A percentile compares a stretch with the other conserved stretches of the same genome.
Conservation (phyloP, 37 sponge, comb jelly and placozoan genomes). For the Aplysina aerophoba region DNA sequence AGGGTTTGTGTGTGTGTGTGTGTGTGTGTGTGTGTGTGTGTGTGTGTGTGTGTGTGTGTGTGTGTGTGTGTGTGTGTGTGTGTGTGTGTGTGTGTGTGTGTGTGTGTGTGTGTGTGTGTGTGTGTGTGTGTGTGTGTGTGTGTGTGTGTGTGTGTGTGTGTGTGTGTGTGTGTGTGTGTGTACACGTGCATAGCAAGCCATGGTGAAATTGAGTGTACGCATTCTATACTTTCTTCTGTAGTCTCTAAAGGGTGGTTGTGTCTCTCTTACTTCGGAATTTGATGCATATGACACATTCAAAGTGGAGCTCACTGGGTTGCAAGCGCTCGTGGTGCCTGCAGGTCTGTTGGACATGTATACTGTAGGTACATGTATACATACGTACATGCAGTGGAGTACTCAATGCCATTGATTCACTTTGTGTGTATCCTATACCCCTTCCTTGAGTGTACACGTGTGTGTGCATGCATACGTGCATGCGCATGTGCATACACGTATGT, state of each 20-base stretch:
- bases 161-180: slow-evolving; percentile 21
- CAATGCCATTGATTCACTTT: no score
- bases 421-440: background rate
- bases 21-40: background rate
- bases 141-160: background rate
- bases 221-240: background rate
- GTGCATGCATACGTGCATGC: background rate
- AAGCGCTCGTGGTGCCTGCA: slow-evolving; percentile 68
- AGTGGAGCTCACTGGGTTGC: slow-evolving; percentile 62
- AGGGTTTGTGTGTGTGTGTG: slow-evolving; percentile 10
- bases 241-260: background rate
- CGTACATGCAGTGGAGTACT: background rate
- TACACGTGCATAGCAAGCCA: background rate
- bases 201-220: background rate
- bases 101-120: slow-evolving; percentile 3
- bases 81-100: background rate
- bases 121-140: background rate
- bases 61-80: no score
- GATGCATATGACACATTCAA: slow-evolving; percentile 63
- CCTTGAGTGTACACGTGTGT: no score
- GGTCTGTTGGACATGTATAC: slow-evolving; percentile 40
- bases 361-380: no score
- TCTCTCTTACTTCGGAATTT: slow-evolving; percentile 15
- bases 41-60: no score
- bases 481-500: background rate